These are phyloP conservation scores for Drosophila lutescens DNA, from an alignment of 2,888 invertebrate genomes.

Conservation along the genomic window DNA sequence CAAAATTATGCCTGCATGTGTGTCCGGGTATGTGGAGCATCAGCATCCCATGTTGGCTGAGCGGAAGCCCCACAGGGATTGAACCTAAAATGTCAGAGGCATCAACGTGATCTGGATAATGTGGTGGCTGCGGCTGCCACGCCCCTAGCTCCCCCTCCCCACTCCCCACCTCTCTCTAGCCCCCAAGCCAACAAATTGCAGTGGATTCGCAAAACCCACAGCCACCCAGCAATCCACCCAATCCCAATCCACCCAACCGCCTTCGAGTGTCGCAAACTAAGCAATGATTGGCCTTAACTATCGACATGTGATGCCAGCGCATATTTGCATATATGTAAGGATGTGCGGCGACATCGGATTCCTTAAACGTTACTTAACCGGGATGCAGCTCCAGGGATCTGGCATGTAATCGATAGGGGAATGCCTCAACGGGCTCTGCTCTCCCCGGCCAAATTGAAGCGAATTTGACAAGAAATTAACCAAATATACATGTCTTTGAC, in stretches of 20 bases:
- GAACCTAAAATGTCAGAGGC: conserved; percentile 77
- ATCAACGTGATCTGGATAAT: conserved; percentile 74
- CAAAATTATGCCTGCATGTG: conserved; percentile 68
- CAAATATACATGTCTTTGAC: background rate
- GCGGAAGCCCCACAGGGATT: conserved; percentile 70
- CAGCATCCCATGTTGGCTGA: conserved; percentile 32
- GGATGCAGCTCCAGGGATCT: conserved; percentile 32
- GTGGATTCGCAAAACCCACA: conserved; percentile 14
- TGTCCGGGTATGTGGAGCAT: conserved; percentile 21
- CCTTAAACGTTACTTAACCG: conserved; percentile 44
- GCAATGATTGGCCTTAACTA: conserved; percentile 61
- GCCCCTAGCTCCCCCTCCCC: background rate
- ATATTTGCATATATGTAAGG: conserved; percentile 34
- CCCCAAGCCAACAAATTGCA: conserved; percentile 31
- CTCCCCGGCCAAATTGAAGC: conserved; percentile 8
- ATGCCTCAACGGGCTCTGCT: conserved; percentile 11
- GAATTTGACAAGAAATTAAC: conserved; percentile 18
- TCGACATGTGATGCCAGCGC: conserved; percentile 43
- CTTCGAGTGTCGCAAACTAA: conserved; percentile 49
- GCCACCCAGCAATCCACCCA: too few relatives aligned
- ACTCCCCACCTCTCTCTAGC: background rate
- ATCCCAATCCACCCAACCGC: conserved; percentile 7
- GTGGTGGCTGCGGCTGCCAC: conserved; percentile 58
- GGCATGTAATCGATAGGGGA: conserved; percentile 37
- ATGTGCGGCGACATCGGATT: conserved; percentile 38